Evolutionary conservation across 2,888 invertebrate genomes (phyloP).

Genomic region (Auanema freiburgensis): DNA sequence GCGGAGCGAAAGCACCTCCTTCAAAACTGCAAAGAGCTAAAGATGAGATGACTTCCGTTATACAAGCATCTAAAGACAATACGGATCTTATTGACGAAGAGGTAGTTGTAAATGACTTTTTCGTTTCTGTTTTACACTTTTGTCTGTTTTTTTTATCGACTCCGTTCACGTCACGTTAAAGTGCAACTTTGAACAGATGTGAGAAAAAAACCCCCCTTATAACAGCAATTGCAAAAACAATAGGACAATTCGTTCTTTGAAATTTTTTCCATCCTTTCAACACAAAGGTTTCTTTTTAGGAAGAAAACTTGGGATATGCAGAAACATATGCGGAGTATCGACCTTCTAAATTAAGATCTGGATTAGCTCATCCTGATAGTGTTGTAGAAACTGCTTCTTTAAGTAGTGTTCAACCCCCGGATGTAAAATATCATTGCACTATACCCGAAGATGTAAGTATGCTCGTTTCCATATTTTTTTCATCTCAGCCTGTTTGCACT

Average conservation of each 20-base stretch:
- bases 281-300: conserved; percentile 67
- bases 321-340: conserved; percentile 98
- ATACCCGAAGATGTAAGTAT: conserved; percentile 76
- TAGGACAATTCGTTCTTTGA: background rate
- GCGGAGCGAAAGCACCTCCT: conserved; percentile 13
- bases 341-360: conserved; percentile 81
- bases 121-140: no score
- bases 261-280: background rate
- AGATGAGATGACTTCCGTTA: conserved; percentile 46
- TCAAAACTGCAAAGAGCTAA: conserved; percentile 44
- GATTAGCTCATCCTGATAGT: conserved; percentile 94
- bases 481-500: background rate
- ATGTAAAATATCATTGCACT: conserved; percentile 70
- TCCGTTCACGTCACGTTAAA: background rate
- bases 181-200: background rate
- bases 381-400: conserved; percentile 98
- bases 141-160: background rate
- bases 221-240: no score
- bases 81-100: conserved; percentile 41
- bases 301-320: conserved; percentile 94
- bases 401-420: conserved; percentile 71
- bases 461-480: background rate
- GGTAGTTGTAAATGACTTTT: conserved; percentile 15
- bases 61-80: conserved; percentile 34
- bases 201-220: background rate